Evolutionary conservation across 2,888 invertebrate genomes (phyloP), one percentile per base, ranked within the genome.

Genomic region (Slavum lentiscoides): DNA sequence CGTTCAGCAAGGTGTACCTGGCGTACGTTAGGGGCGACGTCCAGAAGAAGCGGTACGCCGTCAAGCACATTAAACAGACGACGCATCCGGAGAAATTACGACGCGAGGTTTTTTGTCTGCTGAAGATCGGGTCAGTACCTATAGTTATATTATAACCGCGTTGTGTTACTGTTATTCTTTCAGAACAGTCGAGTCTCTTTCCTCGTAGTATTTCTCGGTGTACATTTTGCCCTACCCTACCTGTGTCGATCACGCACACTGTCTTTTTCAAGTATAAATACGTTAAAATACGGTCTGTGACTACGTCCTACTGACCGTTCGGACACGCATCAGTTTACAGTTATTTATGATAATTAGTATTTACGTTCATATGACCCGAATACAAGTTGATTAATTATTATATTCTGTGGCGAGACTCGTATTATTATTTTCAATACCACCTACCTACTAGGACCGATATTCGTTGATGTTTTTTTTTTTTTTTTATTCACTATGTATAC

Each of bases 11-110:
- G 0, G 96, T 96, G 39, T 94, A 92, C 85, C 87, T 94, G 84
- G 95, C 93, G 1, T 91, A 91, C 4, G 86, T 93, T 75, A 90
- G 90, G 85, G 83, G 68, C 3, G 74, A 82, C 3, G 15, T 21
- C 9, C 84, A 86, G 19, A 88, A 90, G 83, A 88, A 90, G 83
- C 89, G 90, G 86, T 94, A 92, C 87, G 96, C 96, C 4, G 89
- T 96, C 82, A 96, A 96, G 86, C 93, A 95, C 87, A 89, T 96
- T 72, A 92, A 95, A 84, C 95, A 95, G 7, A 95, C 95, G 3
- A 92, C 93, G 83, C 94, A 94, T 86, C 95, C 95, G 0, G 90
- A 91, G 68, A 89, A 95, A 83, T 92, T 95, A 76, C 91, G 92
- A 85, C 92, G 92, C 84, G 96, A 96, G 87, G 87, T 96, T 75